phyloP scores from a whole-genome alignment of 2,113 vertebrate genomes.

The Dolichotis patagonum region DNA sequence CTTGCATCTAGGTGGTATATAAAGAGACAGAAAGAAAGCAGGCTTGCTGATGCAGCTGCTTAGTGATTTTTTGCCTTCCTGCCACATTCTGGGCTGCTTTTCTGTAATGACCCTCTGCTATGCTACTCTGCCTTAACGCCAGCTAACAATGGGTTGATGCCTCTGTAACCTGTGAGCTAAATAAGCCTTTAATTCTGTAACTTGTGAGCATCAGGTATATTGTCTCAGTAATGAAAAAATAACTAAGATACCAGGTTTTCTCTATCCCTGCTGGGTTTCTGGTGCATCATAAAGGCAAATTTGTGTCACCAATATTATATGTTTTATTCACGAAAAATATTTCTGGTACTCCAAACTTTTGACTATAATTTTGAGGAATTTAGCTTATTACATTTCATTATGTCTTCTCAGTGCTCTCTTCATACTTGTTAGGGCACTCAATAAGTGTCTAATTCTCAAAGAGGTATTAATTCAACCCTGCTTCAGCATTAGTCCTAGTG shows the following conservation, averaged over 20 bases:
- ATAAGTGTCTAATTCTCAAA: not conserved
- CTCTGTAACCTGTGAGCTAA: not conserved
- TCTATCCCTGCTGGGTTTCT: not conserved
- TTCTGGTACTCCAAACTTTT: not conserved
- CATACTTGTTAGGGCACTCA: not conserved
- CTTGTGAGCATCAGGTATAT: not conserved
- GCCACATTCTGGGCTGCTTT: not conserved
- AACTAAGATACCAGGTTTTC: not conserved
- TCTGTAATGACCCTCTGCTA: not conserved
- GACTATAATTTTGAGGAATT: not conserved
- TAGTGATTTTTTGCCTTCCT: not conserved
- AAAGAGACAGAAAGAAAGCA: not conserved
- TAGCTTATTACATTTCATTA: not conserved
- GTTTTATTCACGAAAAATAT: not conserved
- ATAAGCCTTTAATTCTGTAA: not conserved
- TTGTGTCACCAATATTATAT: not conserved
- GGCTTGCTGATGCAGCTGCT: not conserved
- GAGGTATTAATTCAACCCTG: not conserved
- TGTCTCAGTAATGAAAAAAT: not conserved
- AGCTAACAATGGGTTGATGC: not conserved
- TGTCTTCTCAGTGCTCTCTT: not conserved
- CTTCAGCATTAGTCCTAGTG: not conserved
- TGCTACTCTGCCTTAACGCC: not conserved
- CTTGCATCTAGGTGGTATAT: not conserved
- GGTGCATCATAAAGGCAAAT: not conserved